A percentile compares a stretch with the other conserved stretches of the same genome.
phyloP scores from a whole-genome alignment of 1,140 invertebrate species.

The Drosophila bipectinata region DNA sequence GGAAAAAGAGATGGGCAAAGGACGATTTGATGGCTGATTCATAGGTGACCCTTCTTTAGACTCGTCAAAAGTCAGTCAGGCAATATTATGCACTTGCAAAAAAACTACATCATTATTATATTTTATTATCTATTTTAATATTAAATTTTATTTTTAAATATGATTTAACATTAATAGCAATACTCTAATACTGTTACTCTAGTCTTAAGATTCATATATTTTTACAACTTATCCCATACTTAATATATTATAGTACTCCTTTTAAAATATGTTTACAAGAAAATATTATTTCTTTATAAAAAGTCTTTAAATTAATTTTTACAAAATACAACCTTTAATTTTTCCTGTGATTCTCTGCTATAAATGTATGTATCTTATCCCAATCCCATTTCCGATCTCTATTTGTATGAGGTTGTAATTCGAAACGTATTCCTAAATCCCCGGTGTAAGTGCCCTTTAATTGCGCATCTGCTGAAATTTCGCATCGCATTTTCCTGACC shows the following conservation, averaged over 20 bases:
- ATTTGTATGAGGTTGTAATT: slow-evolving; percentile 46
- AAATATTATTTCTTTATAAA: neutral
- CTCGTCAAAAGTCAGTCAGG: slow-evolving; percentile 65
- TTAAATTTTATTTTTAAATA: neutral
- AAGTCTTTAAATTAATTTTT: neutral
- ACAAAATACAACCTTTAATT: neutral
- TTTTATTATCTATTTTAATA: neutral
- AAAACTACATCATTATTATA: neutral
- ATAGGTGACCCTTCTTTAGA: slow-evolving; percentile 41
- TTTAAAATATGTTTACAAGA: too few relatives aligned
- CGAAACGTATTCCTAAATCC: slow-evolving; percentile 30
- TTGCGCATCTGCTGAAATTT: slow-evolving; percentile 76
- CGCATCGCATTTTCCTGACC: slow-evolving; percentile 14
- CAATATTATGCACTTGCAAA: slow-evolving; percentile 7
- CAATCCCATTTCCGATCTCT: slow-evolving; percentile 7
- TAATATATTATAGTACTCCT: too few relatives aligned
- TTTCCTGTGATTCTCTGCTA: slow-evolving; percentile 6
- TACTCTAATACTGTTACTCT: too few relatives aligned
- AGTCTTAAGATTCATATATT: too few relatives aligned
- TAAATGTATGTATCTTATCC: slow-evolving; percentile 3
- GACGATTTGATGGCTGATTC: slow-evolving; percentile 74
- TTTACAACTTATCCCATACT: too few relatives aligned
- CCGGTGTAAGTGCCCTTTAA: slow-evolving; percentile 60
- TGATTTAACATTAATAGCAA: too few relatives aligned
- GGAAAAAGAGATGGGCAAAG: slow-evolving; percentile 17